Percentiles rank a stretch among this genome's conserved stretches.
phyloP scores from a whole-genome alignment of 2,888 invertebrate genomes.

The Eristalinus aeneus region DNA sequence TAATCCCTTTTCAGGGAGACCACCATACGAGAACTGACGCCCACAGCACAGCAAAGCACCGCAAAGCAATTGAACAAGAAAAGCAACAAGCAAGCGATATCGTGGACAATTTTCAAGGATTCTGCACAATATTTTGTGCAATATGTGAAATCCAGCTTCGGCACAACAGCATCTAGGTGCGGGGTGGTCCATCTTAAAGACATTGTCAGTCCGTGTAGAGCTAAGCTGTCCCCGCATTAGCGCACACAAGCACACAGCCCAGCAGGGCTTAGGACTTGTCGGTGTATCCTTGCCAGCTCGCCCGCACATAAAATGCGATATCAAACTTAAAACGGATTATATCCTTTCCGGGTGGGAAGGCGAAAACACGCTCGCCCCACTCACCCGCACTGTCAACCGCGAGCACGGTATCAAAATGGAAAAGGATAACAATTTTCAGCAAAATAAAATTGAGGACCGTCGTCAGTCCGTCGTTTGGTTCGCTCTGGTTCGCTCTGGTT shows the following conservation, averaged over 20 bases:
- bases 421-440: conserved; percentile 68
- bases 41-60: background rate
- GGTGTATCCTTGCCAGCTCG: conserved; percentile 44
- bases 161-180: background rate
- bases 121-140: conserved; percentile 66
- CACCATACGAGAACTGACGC: background rate
- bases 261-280: conserved; percentile 44
- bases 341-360: conserved; percentile 58
- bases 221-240: conserved; percentile 27
- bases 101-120: conserved; percentile 68
- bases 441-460: conserved; percentile 59
- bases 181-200: conserved; percentile 51
- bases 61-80: conserved; percentile 7
- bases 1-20: conserved; percentile 64
- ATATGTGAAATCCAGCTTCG: conserved; percentile 57
- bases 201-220: conserved; percentile 51
- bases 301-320: conserved; percentile 69
- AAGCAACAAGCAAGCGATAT: conserved; percentile 38
- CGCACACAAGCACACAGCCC: conserved; percentile 2
- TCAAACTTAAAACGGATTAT: conserved; percentile 70
- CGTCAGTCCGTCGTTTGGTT: background rate
- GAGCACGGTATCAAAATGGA: conserved; percentile 37
- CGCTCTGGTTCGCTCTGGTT: no score
- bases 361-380: conserved; percentile 4
- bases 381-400: conserved; percentile 4